Conservation (phyloP, 2,797 vertebrate species). For the Gouania willdenowi region DNA sequence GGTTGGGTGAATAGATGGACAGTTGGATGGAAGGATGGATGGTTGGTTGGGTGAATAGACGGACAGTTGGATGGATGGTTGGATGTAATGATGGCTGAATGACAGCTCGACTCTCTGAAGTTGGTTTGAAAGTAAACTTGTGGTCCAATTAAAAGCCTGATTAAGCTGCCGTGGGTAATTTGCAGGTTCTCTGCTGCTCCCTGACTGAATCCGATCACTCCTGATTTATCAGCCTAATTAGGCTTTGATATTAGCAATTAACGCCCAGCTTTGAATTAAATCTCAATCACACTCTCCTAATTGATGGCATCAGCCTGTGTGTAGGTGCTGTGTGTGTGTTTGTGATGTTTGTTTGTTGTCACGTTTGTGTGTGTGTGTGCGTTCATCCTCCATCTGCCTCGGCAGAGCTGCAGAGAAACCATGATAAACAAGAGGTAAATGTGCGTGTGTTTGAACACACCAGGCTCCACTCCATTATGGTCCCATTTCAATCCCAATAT, state of each 20-base stretch:
- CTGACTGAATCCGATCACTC: conserved; percentile 82
- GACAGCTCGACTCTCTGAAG: no score
- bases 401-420: conserved; percentile 35
- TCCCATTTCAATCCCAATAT: conserved; percentile 51
- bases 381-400: conserved; percentile 64
- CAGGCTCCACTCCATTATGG: conserved; percentile 47
- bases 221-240: conserved; percentile 82
- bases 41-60: no score
- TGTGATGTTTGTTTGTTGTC: conserved; percentile 41
- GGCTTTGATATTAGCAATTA: conserved; percentile 84
- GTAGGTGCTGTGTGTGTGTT: conserved; percentile 65
- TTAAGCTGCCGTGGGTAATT: conserved; percentile 87
- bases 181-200: conserved; percentile 73
- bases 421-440: conserved; percentile 50
- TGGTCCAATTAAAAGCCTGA: conserved; percentile 71
- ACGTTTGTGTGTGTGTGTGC: conserved; percentile 55
- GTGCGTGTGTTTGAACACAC: conserved; percentile 52
- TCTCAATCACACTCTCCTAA: conserved; percentile 79
- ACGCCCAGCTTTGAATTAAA: conserved; percentile 80
- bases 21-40: no score
- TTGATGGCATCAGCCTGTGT: conserved; percentile 75
- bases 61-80: no score
- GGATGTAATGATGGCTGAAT: no score
- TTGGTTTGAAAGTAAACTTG: conserved; percentile 70
- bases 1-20: no score